These are phyloP conservation scores for Shargacucullia verbasci DNA, from an alignment of 2,888 invertebrate species.

Conservation along the genomic window DNA sequence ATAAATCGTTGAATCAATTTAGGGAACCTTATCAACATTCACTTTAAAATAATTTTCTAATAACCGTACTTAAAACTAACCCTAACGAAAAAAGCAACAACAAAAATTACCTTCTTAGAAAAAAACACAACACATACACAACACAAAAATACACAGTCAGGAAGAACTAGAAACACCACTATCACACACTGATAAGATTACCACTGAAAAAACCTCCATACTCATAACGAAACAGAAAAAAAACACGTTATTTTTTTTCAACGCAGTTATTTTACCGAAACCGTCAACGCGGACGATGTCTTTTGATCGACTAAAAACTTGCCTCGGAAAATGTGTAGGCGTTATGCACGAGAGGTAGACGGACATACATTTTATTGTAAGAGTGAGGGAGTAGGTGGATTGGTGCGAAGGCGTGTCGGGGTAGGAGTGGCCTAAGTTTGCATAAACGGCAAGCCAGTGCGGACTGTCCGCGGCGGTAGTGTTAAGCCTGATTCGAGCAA, in stretches of 20 bases:
- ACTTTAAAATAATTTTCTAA: background rate
- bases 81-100: conserved; percentile 27
- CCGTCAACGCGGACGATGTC: conserved; percentile 78
- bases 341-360: conserved; percentile 74
- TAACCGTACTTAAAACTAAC: conserved; percentile 1
- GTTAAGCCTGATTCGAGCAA: conserved; percentile 61
- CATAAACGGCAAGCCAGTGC: conserved; percentile 73
- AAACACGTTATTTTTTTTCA: conserved; percentile 54
- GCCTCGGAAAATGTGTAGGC: conserved; percentile 82
- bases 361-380: conserved; percentile 51
- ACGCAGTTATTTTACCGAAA: conserved; percentile 57
- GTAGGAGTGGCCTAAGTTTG: conserved; percentile 80
- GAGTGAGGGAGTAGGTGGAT: conserved; percentile 65
- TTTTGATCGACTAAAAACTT: conserved; percentile 85
- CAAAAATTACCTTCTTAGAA: conserved; percentile 57
- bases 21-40: background rate
- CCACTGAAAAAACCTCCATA: conserved; percentile 55
- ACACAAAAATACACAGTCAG: conserved; percentile 60
- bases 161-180: conserved; percentile 55
- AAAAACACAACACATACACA: conserved; percentile 56
- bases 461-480: conserved; percentile 58
- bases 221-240: conserved; percentile 43
- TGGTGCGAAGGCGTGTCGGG: conserved; percentile 74
- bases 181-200: conserved; percentile 60
- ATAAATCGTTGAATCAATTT: no score